Conservation (phyloP, 2,888 invertebrate species). For the Pachymerium ferrugineum region DNA sequence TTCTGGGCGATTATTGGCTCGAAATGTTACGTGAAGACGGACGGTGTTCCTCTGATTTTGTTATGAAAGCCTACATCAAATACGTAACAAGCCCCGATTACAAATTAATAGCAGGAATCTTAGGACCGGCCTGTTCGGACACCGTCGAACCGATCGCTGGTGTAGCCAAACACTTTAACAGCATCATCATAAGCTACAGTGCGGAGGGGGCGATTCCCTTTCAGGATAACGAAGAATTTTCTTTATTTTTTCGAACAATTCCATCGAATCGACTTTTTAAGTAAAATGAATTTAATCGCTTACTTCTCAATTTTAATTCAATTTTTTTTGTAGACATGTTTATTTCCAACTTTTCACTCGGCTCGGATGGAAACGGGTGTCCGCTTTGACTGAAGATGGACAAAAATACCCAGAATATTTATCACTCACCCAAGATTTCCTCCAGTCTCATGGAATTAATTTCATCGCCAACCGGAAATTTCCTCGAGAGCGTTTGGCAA, state of each 20-base stretch:
- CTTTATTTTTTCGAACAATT: slow-evolving; percentile 72
- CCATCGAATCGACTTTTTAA: slow-evolving; percentile 68
- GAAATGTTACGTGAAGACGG: slow-evolving; percentile 58
- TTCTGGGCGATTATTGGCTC: slow-evolving; percentile 59
- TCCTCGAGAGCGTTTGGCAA: slow-evolving; percentile 55
- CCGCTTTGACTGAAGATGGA: slow-evolving; percentile 71
- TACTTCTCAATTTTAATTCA: not conserved
- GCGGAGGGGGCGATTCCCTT: slow-evolving; percentile 69
- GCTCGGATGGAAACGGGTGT: slow-evolving; percentile 64
- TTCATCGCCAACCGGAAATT: slow-evolving; percentile 66
- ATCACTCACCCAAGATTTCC: slow-evolving; percentile 60
- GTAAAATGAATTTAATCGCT: slow-evolving; percentile 44
- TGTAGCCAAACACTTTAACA: slow-evolving; percentile 65
- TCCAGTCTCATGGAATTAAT: slow-evolving; percentile 58
- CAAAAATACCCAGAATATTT: slow-evolving; percentile 73
- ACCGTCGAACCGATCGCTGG: slow-evolving; percentile 73
- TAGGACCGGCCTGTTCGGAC: slow-evolving; percentile 75
- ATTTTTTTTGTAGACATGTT: slow-evolving; percentile 51
- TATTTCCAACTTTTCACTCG: slow-evolving; percentile 58
- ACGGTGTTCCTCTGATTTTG: slow-evolving; percentile 64
- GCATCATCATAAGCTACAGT: slow-evolving; percentile 68
- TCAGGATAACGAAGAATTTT: slow-evolving; percentile 60
- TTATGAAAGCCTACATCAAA: slow-evolving; percentile 68
- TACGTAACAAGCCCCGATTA: slow-evolving; percentile 57
- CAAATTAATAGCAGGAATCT: slow-evolving; percentile 60